Conservation (phyloP, 2,797 vertebrate species). For the Gallirallus australis region DNA sequence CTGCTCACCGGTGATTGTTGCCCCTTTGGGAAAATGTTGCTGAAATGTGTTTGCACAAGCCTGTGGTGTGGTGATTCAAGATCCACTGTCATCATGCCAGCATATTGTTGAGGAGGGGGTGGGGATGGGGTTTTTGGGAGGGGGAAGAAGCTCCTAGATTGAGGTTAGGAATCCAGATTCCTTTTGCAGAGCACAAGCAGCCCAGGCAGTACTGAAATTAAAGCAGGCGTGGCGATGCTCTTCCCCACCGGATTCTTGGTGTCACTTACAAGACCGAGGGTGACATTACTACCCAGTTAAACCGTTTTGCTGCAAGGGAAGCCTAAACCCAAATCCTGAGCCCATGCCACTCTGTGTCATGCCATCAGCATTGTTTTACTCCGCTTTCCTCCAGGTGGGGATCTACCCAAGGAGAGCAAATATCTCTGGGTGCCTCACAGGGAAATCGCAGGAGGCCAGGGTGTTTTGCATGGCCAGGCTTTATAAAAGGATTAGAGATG, state of each 20-base stretch:
- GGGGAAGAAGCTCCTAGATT: not conserved
- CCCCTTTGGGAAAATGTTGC: not conserved
- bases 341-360: not conserved
- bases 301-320: not conserved
- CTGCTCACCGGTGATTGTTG: not conserved
- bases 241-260: not conserved
- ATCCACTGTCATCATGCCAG: not conserved
- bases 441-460: not conserved
- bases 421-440: not conserved
- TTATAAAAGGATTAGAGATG: slow-evolving; percentile 3
- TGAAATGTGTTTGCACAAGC: not conserved
- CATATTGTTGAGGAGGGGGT: not conserved
- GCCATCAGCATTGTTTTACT: not conserved
- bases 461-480: not conserved
- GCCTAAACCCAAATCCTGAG: not conserved
- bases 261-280: not conserved
- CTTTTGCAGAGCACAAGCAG: not conserved
- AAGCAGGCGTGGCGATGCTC: not conserved
- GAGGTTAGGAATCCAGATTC: not conserved
- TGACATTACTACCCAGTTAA: not conserved
- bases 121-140: accelerated
- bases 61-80: not conserved
- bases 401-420: not conserved
- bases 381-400: not conserved
- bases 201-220: not conserved